These are phyloP conservation scores for Elachura formosa DNA, from an alignment of 2,113 vertebrate species.

Conservation along the genomic window DNA sequence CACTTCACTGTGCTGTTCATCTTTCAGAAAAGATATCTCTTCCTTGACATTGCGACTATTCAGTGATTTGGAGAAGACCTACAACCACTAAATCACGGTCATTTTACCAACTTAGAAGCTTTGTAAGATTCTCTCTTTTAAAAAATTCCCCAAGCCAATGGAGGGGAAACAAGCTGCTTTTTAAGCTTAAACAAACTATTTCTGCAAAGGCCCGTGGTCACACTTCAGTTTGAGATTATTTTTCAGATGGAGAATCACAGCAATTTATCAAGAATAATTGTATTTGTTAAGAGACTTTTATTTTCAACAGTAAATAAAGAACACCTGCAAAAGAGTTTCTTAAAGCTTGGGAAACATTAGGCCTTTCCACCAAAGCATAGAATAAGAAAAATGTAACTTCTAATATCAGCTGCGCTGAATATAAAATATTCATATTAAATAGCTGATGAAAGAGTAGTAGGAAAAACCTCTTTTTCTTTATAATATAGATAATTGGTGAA, in stretches of 20 bases:
- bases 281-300: background rate
- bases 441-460: background rate
- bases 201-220: background rate
- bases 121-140: background rate
- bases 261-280: background rate
- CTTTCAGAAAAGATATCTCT: background rate
- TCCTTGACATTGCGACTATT: background rate
- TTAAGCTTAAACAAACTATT: background rate
- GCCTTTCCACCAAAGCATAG: background rate
- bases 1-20: background rate
- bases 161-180: accelerated
- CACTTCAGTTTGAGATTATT: background rate
- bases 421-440: background rate
- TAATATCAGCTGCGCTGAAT: background rate
- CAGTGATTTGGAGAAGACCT: background rate
- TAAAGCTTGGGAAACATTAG: background rate
- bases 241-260: background rate
- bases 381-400: background rate
- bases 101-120: background rate
- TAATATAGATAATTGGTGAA: background rate
- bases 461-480: background rate
- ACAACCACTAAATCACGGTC: background rate
- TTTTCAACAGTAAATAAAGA: background rate
- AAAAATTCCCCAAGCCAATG: background rate
- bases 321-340: accelerated